A percentile compares a stretch with the other conserved stretches of the same genome.
These are phyloP conservation scores for Ahaetulla prasina DNA, from an alignment of 2,113 vertebrate genomes.

Conservation along the genomic window DNA sequence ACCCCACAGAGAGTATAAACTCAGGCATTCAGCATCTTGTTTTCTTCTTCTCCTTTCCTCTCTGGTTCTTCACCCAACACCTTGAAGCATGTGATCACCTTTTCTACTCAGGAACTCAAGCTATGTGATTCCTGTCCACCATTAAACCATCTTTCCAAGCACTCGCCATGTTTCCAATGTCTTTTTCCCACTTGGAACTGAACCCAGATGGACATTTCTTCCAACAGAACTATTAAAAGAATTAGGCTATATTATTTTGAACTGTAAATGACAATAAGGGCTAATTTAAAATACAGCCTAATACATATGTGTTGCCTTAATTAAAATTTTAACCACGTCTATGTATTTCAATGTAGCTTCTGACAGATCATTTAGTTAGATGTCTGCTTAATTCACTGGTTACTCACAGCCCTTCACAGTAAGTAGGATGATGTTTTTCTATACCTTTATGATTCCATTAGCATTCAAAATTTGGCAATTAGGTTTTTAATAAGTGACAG, in stretches of 20 bases:
- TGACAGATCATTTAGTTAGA: background rate
- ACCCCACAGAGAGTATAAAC: no score
- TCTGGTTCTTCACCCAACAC: no score
- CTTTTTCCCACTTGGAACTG: no score
- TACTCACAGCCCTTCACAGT: background rate
- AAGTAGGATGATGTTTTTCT: background rate
- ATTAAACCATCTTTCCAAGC: no score
- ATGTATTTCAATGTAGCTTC: background rate
- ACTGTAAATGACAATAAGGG: background rate
- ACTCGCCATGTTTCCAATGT: no score
- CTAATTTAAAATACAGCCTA: background rate
- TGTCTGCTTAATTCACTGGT: background rate
- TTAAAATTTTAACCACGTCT: background rate
- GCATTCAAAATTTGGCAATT: conserved; percentile 37
- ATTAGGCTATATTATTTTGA: background rate
- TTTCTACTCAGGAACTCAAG: no score
- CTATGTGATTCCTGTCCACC: no score
- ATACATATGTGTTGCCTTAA: background rate
- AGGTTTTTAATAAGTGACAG: conserved; percentile 12
- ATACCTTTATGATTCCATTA: background rate
- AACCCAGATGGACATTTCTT: no score
- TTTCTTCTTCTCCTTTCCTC: no score
- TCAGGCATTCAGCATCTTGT: no score
- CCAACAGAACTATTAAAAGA: background rate
- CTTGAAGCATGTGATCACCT: no score